Percentiles rank a stretch among this genome's conserved stretches.
These are phyloP conservation scores for Stramonita haemastoma DNA, from an alignment of 2,888 invertebrate species.

Conservation along the genomic window DNA sequence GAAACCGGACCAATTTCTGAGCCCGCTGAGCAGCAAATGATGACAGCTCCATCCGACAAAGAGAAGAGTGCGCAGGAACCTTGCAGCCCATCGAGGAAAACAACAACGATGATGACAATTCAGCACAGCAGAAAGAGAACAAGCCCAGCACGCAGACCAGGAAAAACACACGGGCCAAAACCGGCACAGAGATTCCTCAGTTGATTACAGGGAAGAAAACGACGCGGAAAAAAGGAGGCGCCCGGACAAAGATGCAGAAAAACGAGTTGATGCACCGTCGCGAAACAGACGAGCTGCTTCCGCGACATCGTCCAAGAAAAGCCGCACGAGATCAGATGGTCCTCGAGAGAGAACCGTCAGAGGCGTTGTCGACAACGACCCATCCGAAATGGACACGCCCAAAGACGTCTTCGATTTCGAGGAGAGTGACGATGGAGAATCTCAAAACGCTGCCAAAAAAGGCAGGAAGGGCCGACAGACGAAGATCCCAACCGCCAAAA, in stretches of 20 bases:
- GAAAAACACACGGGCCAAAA: not conserved
- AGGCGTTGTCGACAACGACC: not conserved
- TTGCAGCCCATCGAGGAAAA: not conserved
- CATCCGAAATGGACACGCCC: not conserved
- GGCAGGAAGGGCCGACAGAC: not conserved
- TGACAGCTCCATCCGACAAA: not conserved
- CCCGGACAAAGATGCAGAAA: not conserved
- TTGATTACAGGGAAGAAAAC: not conserved
- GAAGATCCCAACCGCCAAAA: not conserved
- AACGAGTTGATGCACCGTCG: not conserved
- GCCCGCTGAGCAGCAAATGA: not conserved
- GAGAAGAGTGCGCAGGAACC: not conserved
- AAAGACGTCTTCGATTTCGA: conserved; percentile 12
- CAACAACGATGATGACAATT: not conserved
- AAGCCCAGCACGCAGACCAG: not conserved
- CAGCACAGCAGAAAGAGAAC: not conserved
- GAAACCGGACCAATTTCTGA: too few relatives aligned
- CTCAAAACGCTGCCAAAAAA: not conserved
- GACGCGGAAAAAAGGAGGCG: not conserved
- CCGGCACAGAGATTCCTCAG: not conserved
- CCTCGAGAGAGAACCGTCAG: not conserved
- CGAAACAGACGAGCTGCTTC: not conserved
- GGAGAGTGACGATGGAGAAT: conserved; percentile 17
- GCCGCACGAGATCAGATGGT: not conserved
- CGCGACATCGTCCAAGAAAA: not conserved